Evolutionary conservation across 1,140 invertebrate genomes (phyloP).

Genomic region (Antheraea pernyi): DNA sequence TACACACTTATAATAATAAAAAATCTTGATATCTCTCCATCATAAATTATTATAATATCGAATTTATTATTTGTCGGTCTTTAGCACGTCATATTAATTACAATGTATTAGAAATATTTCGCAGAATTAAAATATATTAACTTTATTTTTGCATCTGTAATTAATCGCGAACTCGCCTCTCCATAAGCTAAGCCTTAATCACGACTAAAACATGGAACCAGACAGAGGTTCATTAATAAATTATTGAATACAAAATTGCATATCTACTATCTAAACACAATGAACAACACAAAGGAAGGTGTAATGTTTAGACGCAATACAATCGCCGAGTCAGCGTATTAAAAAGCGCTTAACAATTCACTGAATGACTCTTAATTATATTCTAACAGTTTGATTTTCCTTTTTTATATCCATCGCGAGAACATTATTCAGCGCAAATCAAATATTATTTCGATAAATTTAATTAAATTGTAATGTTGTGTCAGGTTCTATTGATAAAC

Average conservation of each 20-base stretch:
- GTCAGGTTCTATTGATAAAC: neutral
- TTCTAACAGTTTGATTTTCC: neutral
- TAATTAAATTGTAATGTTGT: neutral
- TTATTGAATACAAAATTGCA: conserved; percentile 6
- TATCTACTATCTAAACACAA: conserved; percentile 11
- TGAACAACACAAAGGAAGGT: conserved; percentile 10
- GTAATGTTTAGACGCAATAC: conserved; percentile 5
- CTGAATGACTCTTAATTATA: conserved; percentile 16
- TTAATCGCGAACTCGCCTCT: neutral
- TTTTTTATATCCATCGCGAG: neutral
- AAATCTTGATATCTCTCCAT: too few species aligned
- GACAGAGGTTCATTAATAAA: conserved; percentile 3
- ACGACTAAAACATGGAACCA: neutral
- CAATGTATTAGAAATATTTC: neutral
- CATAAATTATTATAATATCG: too few species aligned
- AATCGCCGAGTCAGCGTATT: conserved; percentile 11
- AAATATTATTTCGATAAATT: neutral
- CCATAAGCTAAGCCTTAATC: neutral
- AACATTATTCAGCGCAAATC: neutral
- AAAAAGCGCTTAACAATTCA: conserved; percentile 6
- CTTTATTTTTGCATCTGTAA: neutral
- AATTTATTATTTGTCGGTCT: too few species aligned
- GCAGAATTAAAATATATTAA: neutral
- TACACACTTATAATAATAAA: too few species aligned
- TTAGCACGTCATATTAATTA: too few species aligned